Conservation (phyloP, 1,140 invertebrate genomes). For the Oedothorax gibbosus region DNA sequence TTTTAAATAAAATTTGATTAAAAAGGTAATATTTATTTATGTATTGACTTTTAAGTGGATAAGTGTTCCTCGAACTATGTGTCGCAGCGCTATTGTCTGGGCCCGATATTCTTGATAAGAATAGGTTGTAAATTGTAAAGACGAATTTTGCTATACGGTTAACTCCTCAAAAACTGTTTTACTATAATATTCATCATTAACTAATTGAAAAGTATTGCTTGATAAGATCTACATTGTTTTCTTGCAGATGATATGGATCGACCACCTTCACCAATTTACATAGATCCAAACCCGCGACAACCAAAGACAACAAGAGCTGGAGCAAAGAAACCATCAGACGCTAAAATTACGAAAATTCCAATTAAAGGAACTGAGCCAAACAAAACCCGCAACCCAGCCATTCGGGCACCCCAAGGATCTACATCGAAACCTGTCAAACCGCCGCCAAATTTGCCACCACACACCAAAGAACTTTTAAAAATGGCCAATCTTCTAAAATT, state of each 20-base stretch:
- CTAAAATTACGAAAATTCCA: neutral
- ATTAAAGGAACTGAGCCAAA: neutral
- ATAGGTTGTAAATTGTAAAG: neutral
- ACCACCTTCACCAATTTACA: conserved; percentile 8
- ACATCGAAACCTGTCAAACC: neutral
- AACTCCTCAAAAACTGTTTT: neutral
- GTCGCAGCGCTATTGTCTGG: too few species aligned
- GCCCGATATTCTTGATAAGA: too few species aligned
- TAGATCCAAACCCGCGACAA: conserved; percentile 9
- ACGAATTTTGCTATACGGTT: neutral
- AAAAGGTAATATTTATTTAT: too few species aligned
- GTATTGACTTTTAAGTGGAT: too few species aligned
- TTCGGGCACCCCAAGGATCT: neutral
- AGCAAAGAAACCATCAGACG: neutral
- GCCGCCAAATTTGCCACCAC: neutral
- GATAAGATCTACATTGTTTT: too few species aligned
- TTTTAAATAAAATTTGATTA: too few species aligned
- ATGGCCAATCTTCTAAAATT: neutral
- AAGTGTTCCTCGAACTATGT: too few species aligned
- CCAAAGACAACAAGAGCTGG: neutral
- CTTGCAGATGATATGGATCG: conserved; percentile 1
- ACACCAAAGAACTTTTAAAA: conserved; percentile 11
- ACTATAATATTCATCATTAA: neutral
- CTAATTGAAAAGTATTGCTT: neutral
- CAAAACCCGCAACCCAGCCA: neutral